Evolutionary conservation across 2,113 vertebrate genomes (phyloP), one percentile per base, ranked within the genome.

Genomic region (Scatophagus argus): DNA sequence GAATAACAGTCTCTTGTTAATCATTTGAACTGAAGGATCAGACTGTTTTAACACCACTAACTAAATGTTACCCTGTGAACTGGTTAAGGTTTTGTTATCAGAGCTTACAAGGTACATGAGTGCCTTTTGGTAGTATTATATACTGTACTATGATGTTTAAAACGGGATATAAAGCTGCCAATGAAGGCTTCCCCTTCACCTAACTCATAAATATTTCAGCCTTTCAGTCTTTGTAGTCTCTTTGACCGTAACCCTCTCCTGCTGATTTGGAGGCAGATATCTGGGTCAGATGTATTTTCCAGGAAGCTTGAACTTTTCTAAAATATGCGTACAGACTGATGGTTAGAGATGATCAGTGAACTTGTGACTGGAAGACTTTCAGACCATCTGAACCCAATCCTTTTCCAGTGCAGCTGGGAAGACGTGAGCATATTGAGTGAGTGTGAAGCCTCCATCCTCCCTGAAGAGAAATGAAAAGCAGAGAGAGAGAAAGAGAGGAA

Each of bases 211-310:
- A 88, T 86, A 73, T 79, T 88, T 75, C 52, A 83, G 23, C 12
- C 61, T 34, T 55, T 83, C 51, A 29, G 29, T 31, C 39, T 43
- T 23, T 77, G 71, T 41, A 32, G 44, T 72, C 63, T 74, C 52
- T 60, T 27, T 79, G 70, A 52, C 65, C 61, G 54, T 41, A 82
- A 41, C 41, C 31, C 67, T 81, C 73, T 61, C 39, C 66, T 58
- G 55, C 66, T 52, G 74, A 70, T 74, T 39, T 59, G 38, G 41
- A 77, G 47, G 41, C 25, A 63, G 31, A 77, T 78, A 80, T 84
- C 82, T 85, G 81, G 77, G 84, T 77, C 75, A 68, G 69, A 78
- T 74, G 62, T 72, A 49, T 87, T 88, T 73, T 85, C 82, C 82
- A 74, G 83, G 85, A 88, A 74, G 74, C 58, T 41, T 14, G 67